Conservation (phyloP, 30 jellyfish, hydroid and myxozoan genomes). For the Clytia hemisphaerica region DNA sequence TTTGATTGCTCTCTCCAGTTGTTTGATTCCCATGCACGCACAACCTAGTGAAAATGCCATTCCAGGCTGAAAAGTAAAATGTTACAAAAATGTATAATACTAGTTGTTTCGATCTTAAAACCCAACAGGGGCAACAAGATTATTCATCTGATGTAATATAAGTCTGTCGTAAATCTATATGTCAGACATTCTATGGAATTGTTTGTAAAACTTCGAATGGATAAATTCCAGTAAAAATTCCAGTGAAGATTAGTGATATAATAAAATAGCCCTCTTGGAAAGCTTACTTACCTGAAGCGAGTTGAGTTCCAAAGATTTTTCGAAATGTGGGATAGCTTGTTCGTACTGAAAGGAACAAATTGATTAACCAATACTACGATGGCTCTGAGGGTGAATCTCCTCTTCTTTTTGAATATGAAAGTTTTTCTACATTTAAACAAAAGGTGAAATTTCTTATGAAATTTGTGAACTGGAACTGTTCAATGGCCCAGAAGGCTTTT, state of each 20-base stretch:
- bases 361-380: not conserved
- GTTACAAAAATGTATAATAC: not conserved
- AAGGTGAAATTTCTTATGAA: too few species aligned
- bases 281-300: conserved; percentile 57
- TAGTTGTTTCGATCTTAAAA: not conserved
- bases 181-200: too few species aligned
- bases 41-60: conserved; percentile 93
- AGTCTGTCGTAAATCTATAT: too few species aligned
- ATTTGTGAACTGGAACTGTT: too few species aligned
- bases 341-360: conserved; percentile 29
- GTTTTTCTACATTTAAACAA: too few species aligned
- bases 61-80: conserved; percentile 48
- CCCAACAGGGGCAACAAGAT: not conserved
- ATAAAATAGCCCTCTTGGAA: not conserved
- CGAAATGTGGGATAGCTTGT: conserved; percentile 66
- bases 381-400: too few species aligned
- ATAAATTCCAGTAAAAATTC: too few species aligned
- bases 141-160: not conserved
- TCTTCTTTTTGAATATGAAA: too few species aligned
- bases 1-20: conserved; percentile 54
- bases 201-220: not conserved
- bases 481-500: too few species aligned
- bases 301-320: conserved; percentile 64
- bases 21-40: conserved; percentile 63
- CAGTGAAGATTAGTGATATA: not conserved